Percentiles rank a stretch among this genome's conserved stretches.
Conservation (phyloP, 2,888 invertebrate genomes). For the Drosophila sordidula region DNA sequence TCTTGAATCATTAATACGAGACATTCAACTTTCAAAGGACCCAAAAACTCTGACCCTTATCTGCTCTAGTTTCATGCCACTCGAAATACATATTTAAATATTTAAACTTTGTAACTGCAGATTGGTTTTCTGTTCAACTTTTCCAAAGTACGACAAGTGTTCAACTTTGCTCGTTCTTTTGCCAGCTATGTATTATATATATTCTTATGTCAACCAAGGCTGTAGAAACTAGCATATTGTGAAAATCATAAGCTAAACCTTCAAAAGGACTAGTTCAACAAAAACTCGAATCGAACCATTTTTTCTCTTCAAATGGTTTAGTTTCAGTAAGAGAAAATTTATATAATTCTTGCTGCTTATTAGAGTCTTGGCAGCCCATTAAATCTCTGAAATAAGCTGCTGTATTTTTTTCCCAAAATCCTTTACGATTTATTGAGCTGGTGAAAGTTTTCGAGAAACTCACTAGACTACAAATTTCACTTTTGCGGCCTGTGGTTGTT, state of each 20-base stretch:
- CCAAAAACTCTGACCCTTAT: not conserved
- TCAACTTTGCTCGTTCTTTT: not conserved
- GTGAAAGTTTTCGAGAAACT: conserved; percentile 9
- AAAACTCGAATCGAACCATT: too few species aligned
- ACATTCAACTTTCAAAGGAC: conserved; percentile 10
- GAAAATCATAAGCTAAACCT: too few species aligned
- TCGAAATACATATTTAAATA: conserved; percentile 2
- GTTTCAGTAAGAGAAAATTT: too few species aligned
- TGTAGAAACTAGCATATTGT: too few species aligned
- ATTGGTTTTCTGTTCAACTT: not conserved
- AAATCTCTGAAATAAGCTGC: too few species aligned
- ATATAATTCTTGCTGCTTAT: too few species aligned
- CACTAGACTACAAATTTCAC: conserved; percentile 6
- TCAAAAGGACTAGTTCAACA: too few species aligned
- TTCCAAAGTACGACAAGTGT: not conserved
- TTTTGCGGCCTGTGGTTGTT: conserved; percentile 6
- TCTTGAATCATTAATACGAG: conserved; percentile 10
- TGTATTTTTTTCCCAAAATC: not conserved
- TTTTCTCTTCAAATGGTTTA: too few species aligned
- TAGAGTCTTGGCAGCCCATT: too few species aligned
- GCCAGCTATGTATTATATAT: too few species aligned
- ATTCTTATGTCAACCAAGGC: too few species aligned
- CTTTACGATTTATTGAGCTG: conserved; percentile 14
- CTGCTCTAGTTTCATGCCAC: not conserved
- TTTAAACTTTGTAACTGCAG: not conserved